Base-by-base conservation (phyloP, 2,113 vertebrate species). In the Thalassarche chlororhynchos region DNA sequence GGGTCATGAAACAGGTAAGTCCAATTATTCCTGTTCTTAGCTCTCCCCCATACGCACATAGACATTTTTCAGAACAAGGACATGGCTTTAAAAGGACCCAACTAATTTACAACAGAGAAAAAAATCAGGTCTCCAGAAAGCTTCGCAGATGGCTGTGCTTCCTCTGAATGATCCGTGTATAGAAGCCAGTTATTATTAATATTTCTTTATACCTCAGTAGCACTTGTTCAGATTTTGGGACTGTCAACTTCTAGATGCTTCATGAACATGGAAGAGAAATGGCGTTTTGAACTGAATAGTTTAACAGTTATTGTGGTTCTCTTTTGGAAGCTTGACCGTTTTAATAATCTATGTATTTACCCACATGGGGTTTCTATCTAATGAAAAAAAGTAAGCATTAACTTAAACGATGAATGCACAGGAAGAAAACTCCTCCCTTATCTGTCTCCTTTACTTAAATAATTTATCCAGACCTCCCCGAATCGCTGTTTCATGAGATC, bases 151-250 rank as follows among this genome's bases (percentile, higher is more conserved):
- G 54, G 1, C 47, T 23, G 15, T 44, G 57, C 89, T 17, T 47
- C 40, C 74, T 44, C 49, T 20, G 23, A 5, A 8, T 0, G 24
- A 6, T 2, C 38, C 32, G 0, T 4, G 19, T 2, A 2, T 5
- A 21, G 69, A 5, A 52, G 34, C 29, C 32, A 19, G 5, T 2
- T 4, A 1, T 12, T 16, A 0, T 0, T 15, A 14, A 17, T 0
- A 16, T 4, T 8, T 6, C 11, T 28, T 42, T 40, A 3, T 10
- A 5, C 36, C 70, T 51, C 2, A 0, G n/a, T 4, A 34, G 3
- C 38, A 18, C 42, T 42, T 1, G 17, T 1, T 24, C 36, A 11
- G 40, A 3, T 15, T 29, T 5, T 9, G 61, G 83, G 76, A 57
- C 32, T 38, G 49, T 28, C 54, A 31, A 0, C 54, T 55, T 24